phyloP scores from a whole-genome alignment of 2,113 vertebrate species.

The Nibea albiflora region DNA sequence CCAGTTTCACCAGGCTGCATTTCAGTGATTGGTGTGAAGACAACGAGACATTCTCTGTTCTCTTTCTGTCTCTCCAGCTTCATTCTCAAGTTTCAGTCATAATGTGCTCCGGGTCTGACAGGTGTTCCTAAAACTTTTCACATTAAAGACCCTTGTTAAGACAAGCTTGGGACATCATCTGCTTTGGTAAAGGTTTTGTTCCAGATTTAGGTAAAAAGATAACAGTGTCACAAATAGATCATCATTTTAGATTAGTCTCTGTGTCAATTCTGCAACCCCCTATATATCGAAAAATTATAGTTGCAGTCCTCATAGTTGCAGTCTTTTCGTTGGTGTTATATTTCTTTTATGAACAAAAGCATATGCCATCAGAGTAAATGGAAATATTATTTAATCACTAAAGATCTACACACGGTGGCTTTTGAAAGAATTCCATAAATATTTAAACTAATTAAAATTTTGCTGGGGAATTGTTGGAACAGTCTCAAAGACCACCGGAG shows the following conservation, averaged over 20 bases:
- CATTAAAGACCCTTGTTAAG: conserved; percentile 4
- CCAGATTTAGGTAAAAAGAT: neutral
- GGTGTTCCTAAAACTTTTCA: neutral
- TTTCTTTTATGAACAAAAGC: neutral
- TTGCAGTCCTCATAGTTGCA: neutral
- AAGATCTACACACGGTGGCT: neutral
- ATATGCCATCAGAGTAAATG: neutral
- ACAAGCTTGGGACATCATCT: neutral
- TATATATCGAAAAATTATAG: neutral
- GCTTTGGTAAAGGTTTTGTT: conserved; percentile 11
- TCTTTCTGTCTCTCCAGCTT: conserved; percentile 21
- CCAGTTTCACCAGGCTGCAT: conserved; percentile 29
- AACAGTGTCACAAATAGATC: neutral
- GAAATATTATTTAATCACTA: neutral
- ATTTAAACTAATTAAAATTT: neutral
- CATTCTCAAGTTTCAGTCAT: neutral
- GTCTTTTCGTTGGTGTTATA: neutral
- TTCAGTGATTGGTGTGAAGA: conserved; percentile 29
- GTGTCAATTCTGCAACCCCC: neutral
- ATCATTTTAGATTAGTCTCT: neutral
- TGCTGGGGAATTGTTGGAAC: neutral
- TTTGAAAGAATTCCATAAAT: conserved; percentile 1
- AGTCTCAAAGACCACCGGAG: conserved; percentile 1
- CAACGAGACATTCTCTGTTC: conserved; percentile 5
- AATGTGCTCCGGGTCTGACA: neutral